Base-by-base conservation (phyloP, 1,140 invertebrate species). In the Temnothorax longispinosus region DNA sequence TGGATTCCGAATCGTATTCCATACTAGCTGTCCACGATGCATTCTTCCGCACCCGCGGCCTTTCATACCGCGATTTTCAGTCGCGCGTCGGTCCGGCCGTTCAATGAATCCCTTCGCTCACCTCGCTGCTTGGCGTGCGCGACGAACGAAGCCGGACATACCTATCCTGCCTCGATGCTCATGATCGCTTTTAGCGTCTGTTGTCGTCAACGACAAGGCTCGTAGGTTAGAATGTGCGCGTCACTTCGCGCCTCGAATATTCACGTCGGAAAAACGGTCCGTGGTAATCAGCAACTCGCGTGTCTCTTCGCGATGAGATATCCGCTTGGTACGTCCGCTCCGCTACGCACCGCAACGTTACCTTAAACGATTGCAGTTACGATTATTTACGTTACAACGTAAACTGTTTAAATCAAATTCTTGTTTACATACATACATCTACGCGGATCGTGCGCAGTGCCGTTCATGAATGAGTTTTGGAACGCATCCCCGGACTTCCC, bases 1-100 rank as follows among this genome's bases (percentile, higher is more conserved):
- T 94, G 21, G 93, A 93, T 32, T 91, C 93, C 44, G 93, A 94
- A 89, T 95, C 93, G 91, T 93, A 94, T 82, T 95, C 94, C 94
- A 95, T 95, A 62, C 80, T 82, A 27, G 35, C 27, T 21, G 54
- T 18, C 38, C 8, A 38, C 18, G 21, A 15, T 41, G 41, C 80
- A 84, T 84, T 32, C 44, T 82, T 11, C 15, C 35, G n/a, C 41
- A 47, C n/a, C 11, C 38, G 44, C 15, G 77, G n/a, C 21, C 38
- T n/a, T 13, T 69, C 65, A 69, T 69, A 4, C 54, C 50, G 27
- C 52, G 50, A 2, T 11, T 72, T 8, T 8, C 38, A 3, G 5
- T 7, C 44, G 32, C 6, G 3, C n/a, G 35, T 10, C n/a, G 13
- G 65, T 67, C 3, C n/a, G 8, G 1, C 35, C 38, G 65, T 58